Percentiles rank a stretch among this genome's conserved stretches.
Conservation (phyloP, 2,113 vertebrate species). For the Peromyscus leucopus region DNA sequence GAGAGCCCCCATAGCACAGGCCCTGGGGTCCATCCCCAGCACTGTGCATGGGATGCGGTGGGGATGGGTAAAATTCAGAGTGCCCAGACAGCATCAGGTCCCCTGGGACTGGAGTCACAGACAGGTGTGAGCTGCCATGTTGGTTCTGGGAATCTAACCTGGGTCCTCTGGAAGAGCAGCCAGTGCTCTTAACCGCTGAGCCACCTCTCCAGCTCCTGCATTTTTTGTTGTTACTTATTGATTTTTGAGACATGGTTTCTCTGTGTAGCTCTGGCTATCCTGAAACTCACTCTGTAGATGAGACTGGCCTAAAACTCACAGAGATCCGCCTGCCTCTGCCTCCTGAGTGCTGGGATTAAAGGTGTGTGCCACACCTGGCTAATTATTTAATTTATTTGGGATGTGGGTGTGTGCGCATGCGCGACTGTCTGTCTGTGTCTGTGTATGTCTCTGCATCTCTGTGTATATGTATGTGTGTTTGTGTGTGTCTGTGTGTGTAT, state of each 20-base stretch:
- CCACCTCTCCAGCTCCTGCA: neutral
- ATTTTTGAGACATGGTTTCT: neutral
- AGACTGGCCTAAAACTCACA: neutral
- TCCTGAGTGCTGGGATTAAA: neutral
- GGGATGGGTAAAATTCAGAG: neutral
- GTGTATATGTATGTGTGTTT: too few relatives aligned
- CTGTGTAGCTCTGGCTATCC: too few relatives aligned
- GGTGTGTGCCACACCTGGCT: neutral
- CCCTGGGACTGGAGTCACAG: neutral
- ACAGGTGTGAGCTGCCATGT: neutral
- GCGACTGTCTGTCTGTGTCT: too few relatives aligned
- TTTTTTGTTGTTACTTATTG: neutral
- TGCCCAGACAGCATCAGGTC: neutral
- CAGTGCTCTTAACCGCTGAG: neutral
- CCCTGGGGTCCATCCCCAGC: neutral
- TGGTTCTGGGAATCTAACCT: neutral
- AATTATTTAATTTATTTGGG: neutral
- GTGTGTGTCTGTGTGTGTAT: neutral
- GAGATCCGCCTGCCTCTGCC: neutral
- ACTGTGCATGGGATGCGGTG: neutral
- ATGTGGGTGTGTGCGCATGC: neutral
- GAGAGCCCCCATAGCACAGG: neutral
- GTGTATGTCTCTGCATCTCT: too few relatives aligned
- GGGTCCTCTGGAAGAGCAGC: neutral
- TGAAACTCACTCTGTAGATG: neutral